phyloP scores from a whole-genome alignment of 1,140 invertebrate species.

The Drosophila nigrodunni region DNA sequence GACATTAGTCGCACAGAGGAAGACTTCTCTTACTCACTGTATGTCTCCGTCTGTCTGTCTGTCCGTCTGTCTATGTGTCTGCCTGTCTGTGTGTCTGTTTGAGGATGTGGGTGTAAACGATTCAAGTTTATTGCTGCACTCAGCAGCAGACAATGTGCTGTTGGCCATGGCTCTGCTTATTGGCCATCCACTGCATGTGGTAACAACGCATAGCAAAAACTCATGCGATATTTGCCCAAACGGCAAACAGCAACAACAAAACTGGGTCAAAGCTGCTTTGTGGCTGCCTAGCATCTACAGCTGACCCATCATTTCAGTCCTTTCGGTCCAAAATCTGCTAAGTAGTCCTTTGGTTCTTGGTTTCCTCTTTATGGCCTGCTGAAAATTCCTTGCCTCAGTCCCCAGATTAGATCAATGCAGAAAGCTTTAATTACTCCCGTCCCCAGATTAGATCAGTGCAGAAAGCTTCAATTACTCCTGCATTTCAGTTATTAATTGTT shows the following conservation, averaged over 20 bases:
- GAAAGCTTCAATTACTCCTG: not conserved
- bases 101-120: constrained; percentile 43
- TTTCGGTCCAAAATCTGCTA: constrained; percentile 3
- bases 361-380: not conserved
- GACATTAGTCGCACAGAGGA: constrained; percentile 67
- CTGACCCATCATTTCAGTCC: not conserved
- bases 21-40: not conserved
- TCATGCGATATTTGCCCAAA: constrained; percentile 32
- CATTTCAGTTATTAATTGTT: no score
- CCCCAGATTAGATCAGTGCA: constrained; percentile 27
- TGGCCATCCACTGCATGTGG: constrained; percentile 50
- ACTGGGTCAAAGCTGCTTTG: constrained; percentile 48
- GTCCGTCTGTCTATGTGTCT: no score
- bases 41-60: not conserved
- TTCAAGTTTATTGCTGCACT: constrained; percentile 71
- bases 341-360: constrained; percentile 42
- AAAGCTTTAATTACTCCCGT: not conserved
- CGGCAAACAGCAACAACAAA: constrained; percentile 14
- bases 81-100: not conserved
- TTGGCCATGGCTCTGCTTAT: constrained; percentile 51
- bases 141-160: constrained; percentile 53
- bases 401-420: constrained; percentile 29
- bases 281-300: constrained; percentile 34
- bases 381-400: constrained; percentile 19
- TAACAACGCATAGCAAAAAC: constrained; percentile 18